Conservation (phyloP, 2,888 invertebrate genomes). For the Hemaris fuciformis region DNA sequence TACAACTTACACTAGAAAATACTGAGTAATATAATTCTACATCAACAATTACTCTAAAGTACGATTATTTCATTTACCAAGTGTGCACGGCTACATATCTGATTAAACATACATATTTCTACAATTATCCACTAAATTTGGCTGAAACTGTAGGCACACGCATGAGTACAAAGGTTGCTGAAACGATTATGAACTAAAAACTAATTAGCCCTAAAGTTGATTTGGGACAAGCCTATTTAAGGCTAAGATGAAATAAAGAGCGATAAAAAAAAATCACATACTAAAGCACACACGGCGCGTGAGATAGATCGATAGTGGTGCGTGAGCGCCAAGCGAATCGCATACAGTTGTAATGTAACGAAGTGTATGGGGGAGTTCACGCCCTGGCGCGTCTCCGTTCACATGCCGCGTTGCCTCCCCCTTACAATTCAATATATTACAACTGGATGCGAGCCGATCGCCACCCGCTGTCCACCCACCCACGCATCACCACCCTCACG, state of each 20-base stretch:
- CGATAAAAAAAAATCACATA: no score
- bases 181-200: no score
- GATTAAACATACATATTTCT: background rate
- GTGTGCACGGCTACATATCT: background rate
- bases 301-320: background rate
- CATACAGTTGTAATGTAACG: background rate
- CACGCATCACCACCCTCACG: no score
- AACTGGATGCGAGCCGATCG: background rate
- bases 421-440: background rate
- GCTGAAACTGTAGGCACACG: background rate
- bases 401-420: no score
- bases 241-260: no score
- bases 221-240: no score
- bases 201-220: no score
- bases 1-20: background rate
- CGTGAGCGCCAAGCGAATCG: background rate
- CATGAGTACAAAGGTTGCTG: background rate
- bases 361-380: background rate
- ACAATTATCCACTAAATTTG: background rate
- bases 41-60: background rate
- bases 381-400: no score
- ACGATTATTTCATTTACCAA: background rate
- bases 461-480: no score
- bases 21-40: background rate
- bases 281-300: background rate